A percentile compares a stretch with the other conserved stretches of the same genome.
These are phyloP conservation scores for Oikopleura albicans DNA, from an alignment of 23 tunicate genomes.

Conservation along the genomic window DNA sequence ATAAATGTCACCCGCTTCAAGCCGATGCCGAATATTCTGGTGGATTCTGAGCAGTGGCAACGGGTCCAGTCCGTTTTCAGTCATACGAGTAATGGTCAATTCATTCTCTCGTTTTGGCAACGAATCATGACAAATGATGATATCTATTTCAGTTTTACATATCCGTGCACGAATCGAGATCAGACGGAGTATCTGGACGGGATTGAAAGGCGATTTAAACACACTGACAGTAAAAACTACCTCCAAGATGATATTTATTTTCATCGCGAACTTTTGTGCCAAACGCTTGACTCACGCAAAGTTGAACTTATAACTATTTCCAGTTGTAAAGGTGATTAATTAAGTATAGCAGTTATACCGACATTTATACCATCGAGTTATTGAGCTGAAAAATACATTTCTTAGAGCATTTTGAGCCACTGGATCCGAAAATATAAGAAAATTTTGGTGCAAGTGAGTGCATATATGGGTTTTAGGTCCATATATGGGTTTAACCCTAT, in stretches of 20 bases:
- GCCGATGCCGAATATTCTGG: neutral
- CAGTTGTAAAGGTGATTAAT: no score
- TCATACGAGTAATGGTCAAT: neutral
- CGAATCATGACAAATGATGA: neutral
- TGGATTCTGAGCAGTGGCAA: neutral
- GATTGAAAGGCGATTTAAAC: slow-evolving; percentile 24
- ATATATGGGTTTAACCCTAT: no score
- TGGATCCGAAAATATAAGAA: no score
- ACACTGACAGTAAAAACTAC: slow-evolving; percentile 29
- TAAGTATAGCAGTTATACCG: no score
- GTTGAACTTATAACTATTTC: slow-evolving; percentile 60
- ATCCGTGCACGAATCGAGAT: neutral
- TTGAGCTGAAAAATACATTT: no score
- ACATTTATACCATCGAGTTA: no score
- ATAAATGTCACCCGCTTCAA: no score
- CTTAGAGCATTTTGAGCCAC: no score
- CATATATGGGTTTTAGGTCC: no score
- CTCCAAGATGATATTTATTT: slow-evolving; percentile 40
- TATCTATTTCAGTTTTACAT: slow-evolving; percentile 13
- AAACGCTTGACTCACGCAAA: slow-evolving; percentile 38
- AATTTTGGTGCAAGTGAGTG: no score
- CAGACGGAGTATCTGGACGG: slow-evolving; percentile 25
- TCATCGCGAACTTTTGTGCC: slow-evolving; percentile 56
- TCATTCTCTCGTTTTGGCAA: neutral
- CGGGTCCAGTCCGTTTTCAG: neutral